Evolutionary conservation across 2,888 invertebrate genomes (phyloP), one percentile per base, ranked within the genome.

Genomic region (Hirtodrosophila histrioides): DNA sequence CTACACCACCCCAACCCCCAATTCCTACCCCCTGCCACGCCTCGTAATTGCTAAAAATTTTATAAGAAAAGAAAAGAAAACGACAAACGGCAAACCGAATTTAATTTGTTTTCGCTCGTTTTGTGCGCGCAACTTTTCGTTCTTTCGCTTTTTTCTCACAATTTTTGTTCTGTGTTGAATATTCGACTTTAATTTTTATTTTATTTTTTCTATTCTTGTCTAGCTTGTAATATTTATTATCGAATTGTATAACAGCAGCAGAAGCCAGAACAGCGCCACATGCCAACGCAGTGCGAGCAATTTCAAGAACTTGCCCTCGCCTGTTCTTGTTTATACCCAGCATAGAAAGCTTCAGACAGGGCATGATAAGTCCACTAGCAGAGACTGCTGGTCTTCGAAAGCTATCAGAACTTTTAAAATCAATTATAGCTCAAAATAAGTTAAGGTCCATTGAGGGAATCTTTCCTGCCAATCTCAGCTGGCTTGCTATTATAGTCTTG

Each of bases 151-250:
- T 17, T 17, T 40, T 17, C 2, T 17, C 17, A 17, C 17, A 17
- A 1, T 17, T 62, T 46, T 57, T 37, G 44, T 27, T 51, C 23
- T 48, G 12, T 66, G 64, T 65, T 49, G 48, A 39, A 36, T 49
- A 51, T 65, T 27, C 46, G 1, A 17, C 24, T 58, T 53, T 35
- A 7, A n/a, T 37, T 56, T 57, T 29, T 41, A 44, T 40, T 24
- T 53, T 12, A 35, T 27, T 37, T 67, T 12, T 55, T n/a, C 29
- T 51, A 17, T 64, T 76, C 67, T 81, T 69, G 82, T 87, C 87
- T 87, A 77, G 85, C 87, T 87, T 81, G 81, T 87, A 82, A 86
- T 87, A 82, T 82, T 82, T 82, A 87, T 82, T 82, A 87, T 87
- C 85, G 87, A 82, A 87, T 82, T 81, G 80, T 78, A 78, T 71